Conservation (phyloP, 2,797 vertebrate genomes). For the Caiman crocodilus region DNA sequence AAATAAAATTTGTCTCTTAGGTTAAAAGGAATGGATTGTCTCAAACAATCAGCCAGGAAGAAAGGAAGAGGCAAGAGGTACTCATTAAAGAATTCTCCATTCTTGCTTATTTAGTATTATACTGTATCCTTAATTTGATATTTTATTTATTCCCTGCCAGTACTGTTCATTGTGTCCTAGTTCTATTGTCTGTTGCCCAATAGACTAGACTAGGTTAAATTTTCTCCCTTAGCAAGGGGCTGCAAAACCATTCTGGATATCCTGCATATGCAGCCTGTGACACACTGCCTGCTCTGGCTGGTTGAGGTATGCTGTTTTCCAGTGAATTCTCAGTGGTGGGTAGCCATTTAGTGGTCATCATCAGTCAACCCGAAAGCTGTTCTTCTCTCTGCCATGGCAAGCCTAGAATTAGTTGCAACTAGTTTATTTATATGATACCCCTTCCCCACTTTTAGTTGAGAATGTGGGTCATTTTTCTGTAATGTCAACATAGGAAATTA, state of each 20-base stretch:
- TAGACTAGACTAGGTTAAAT: neutral
- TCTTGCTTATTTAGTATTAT: neutral
- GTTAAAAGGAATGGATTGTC: constrained; percentile 94
- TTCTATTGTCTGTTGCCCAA: neutral
- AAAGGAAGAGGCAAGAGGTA: constrained; percentile 97
- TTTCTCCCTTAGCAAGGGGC: neutral
- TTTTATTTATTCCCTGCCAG: neutral
- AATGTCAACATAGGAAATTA: neutral
- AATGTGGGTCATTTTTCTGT: neutral
- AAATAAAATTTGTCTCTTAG: constrained; percentile 68
- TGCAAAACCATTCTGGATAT: neutral
- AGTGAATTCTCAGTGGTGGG: neutral
- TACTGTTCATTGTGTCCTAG: neutral
- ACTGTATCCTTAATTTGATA: fast-evolving
- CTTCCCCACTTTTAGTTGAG: neutral
- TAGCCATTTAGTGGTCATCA: neutral
- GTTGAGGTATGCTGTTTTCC: neutral
- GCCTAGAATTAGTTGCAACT: neutral
- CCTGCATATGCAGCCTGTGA: neutral
- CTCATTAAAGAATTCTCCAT: neutral
- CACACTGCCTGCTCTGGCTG: neutral
- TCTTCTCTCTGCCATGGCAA: fast-evolving
- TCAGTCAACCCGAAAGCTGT: fast-evolving
- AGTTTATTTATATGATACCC: neutral
- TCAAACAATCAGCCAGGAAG: constrained; percentile 88